Conservation (phyloP, 1,140 invertebrate genomes). For the Nymphalis io region DNA sequence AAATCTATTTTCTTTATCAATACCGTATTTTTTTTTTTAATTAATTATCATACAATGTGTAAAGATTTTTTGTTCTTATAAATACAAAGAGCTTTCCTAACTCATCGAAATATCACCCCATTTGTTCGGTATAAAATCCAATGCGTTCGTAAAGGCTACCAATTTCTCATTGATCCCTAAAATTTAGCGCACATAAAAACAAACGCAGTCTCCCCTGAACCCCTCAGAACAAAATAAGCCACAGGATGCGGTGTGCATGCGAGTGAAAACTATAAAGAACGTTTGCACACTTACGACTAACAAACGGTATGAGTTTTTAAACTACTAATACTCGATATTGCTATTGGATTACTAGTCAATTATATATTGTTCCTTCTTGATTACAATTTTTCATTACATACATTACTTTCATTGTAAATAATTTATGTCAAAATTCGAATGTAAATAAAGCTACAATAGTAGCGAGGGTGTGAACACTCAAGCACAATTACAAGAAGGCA, state of each 20-base stretch:
- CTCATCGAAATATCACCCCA: conserved; percentile 50
- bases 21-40: not conserved
- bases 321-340: too few relatives aligned
- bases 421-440: too few relatives aligned
- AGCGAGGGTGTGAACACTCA: conserved; percentile 19
- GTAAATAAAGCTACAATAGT: not conserved
- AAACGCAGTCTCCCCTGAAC: conserved; percentile 48
- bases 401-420: too few relatives aligned
- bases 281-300: conserved; percentile 28
- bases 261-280: conserved; percentile 36
- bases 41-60: not conserved
- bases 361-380: too few relatives aligned
- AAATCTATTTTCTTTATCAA: too few relatives aligned
- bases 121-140: conserved; percentile 51
- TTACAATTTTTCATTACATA: too few relatives aligned
- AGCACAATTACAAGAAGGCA: conserved; percentile 35
- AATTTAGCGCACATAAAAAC: conserved; percentile 63
- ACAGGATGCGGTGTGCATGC: conserved; percentile 50
- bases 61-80: conserved; percentile 2
- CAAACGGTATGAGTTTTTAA: not conserved
- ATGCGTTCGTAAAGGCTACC: conserved; percentile 53
- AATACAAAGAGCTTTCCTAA: not conserved
- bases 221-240: conserved; percentile 56
- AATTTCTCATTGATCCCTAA: conserved; percentile 68
- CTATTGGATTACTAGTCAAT: too few relatives aligned